Evolutionary conservation across 2,797 vertebrate genomes (phyloP), one percentile per base, ranked within the genome.

Genomic region (Neoniphon sammara): DNA sequence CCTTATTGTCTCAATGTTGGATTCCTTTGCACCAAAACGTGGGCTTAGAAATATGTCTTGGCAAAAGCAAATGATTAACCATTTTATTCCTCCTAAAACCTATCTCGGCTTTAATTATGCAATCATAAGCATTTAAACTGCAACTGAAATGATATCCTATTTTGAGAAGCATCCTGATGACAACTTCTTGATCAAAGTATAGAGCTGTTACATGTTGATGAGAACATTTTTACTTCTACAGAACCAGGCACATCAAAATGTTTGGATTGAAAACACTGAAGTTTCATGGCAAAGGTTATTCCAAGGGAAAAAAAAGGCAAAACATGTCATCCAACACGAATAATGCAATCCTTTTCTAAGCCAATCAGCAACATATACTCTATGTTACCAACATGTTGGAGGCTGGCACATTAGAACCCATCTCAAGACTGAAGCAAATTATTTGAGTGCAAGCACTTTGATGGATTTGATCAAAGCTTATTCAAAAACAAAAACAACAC

Each of bases 391-490:
- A 20, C 30, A n/a, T n/a, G 15, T 56, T n/a, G 14, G 8, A 68
- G 27, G 34, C 15, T 44, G 34, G 7, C 17, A 17, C 36, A 47
- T 61, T 17, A 46, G 42, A 39, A 7, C 49, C 49, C 63, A 65
- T n/a, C 34, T 25, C 70, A 63, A 66, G 34, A 20, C 17, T 1
- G 10, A 60, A 61, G 2, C 23, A 68, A 81, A 70, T 63, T 2
- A 42, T 42, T 60, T 58, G 10, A 2, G 3, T 46, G 34, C 62
- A 49, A 64, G 50, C 2, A 10, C 17, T 75, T 66, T 66, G 34
- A 50, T 65, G 25, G 6, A 34, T 63, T 55, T 73, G 18, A 70
- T 73, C 21, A 66, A 58, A 75, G 58, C 46, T 18, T 9, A n/a
- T 36, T 14, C 50, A 47, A 57, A 17, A 47, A 46, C 42, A 23